phyloP scores from a whole-genome alignment of 53 echinoderm and acorn worm genomes.

The Arbacia lixula region DNA sequence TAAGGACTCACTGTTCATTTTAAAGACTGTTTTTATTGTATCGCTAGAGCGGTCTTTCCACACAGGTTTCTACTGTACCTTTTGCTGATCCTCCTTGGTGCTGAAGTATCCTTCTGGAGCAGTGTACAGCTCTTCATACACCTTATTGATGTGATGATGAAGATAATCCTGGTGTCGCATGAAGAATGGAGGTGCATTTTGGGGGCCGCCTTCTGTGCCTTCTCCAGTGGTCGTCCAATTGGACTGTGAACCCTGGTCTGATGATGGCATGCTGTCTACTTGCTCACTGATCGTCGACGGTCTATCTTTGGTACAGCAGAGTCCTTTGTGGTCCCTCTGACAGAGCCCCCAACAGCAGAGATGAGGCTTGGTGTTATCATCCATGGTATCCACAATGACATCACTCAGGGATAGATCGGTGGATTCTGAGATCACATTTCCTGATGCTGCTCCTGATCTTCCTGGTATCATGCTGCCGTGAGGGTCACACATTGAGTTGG shows the following conservation, averaged over 20 bases:
- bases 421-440: background rate
- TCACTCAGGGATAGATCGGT: background rate
- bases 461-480: too few species aligned
- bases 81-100: conserved; percentile 49
- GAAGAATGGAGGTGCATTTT: conserved; percentile 31
- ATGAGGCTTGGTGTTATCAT: background rate
- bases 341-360: conserved; percentile 12
- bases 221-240: background rate
- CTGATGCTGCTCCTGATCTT: too few species aligned
- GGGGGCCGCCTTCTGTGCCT: background rate
- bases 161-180: conserved; percentile 69
- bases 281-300: background rate
- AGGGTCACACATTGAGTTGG: too few species aligned
- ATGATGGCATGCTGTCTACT: background rate
- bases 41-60: too few species aligned
- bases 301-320: background rate
- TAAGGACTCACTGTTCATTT: too few species aligned
- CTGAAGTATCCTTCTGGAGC: conserved; percentile 38
- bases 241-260: background rate
- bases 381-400: background rate
- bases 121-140: conserved; percentile 55
- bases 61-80: too few species aligned
- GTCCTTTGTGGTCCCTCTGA: background rate
- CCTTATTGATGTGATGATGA: conserved; percentile 55
- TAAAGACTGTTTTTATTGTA: too few species aligned